Percentiles rank a stretch among this genome's conserved stretches.
These are phyloP conservation scores for Enteromius thamalakanensis DNA, from an alignment of 2,797 vertebrate genomes.

Conservation along the genomic window DNA sequence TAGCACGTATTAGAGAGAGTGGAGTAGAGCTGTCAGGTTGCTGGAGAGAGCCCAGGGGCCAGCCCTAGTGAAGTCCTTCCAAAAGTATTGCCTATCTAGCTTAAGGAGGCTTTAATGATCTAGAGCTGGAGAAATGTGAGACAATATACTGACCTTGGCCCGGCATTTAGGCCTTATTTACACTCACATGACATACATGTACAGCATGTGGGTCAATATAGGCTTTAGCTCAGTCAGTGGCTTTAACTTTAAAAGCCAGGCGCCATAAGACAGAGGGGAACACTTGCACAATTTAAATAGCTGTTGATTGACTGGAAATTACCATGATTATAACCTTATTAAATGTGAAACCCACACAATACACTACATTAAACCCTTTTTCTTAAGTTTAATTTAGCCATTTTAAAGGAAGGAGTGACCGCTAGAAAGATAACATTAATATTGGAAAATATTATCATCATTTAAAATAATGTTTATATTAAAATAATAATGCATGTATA, in stretches of 20 bases:
- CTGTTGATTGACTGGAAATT: constrained; percentile 42
- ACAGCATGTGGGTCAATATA: constrained; percentile 48
- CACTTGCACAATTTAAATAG: not conserved
- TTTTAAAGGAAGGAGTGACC: too few species aligned
- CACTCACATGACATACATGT: constrained; percentile 59
- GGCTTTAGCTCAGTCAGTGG: constrained; percentile 35
- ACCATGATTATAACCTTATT: constrained; percentile 44
- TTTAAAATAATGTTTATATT: too few species aligned
- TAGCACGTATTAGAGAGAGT: constrained; percentile 80
- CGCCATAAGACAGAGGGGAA: not conserved
- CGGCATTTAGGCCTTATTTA: constrained; percentile 52
- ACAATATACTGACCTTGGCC: constrained; percentile 25
- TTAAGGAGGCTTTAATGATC: constrained; percentile 40
- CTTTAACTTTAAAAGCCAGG: constrained; percentile 31
- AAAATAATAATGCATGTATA: too few species aligned
- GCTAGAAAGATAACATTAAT: not conserved
- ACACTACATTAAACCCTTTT: constrained; percentile 43
- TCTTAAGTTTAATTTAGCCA: constrained; percentile 12
- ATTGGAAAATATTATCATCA: not conserved
- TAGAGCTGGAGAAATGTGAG: constrained; percentile 25
- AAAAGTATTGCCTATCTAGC: constrained; percentile 30
- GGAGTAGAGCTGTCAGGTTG: constrained; percentile 74
- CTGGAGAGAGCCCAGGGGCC: constrained; percentile 55
- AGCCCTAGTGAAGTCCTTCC: constrained; percentile 52
- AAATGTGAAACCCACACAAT: constrained; percentile 40